Percentiles rank a stretch among this genome's conserved stretches.
phyloP scores from a whole-genome alignment of 2,797 vertebrate species.

The Squalus acanthias region DNA sequence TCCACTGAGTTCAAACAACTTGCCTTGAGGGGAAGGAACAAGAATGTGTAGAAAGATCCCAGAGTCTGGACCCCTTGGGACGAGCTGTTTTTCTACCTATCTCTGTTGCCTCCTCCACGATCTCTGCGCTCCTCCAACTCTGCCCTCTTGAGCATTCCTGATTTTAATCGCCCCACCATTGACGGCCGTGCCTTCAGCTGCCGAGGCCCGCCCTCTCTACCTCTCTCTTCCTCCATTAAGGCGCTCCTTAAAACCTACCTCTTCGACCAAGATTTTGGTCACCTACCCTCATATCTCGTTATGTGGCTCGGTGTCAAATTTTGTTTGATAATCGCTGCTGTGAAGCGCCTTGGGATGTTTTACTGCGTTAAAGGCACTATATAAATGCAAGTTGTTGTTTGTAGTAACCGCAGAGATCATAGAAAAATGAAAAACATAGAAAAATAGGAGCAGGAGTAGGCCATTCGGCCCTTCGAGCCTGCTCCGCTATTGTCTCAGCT shows the following conservation, averaged over 20 bases:
- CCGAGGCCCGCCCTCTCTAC: not conserved
- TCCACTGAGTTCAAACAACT: not conserved
- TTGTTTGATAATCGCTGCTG: too few relatives aligned
- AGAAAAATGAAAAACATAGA: too few relatives aligned
- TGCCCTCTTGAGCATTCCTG: not conserved
- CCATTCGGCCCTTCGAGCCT: too few relatives aligned
- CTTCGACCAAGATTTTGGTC: not conserved
- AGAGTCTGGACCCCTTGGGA: too few relatives aligned
- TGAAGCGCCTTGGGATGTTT: not conserved
- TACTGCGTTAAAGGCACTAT: not conserved
- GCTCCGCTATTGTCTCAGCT: not conserved
- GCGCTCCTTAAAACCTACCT: not conserved
- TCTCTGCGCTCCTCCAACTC: not conserved
- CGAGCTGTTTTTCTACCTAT: not conserved
- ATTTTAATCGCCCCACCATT: not conserved
- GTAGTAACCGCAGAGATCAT: not conserved
- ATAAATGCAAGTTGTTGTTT: too few relatives aligned
- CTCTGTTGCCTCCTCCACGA: not conserved
- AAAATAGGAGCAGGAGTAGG: too few relatives aligned
- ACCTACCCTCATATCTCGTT: too few relatives aligned
- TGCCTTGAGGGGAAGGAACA: not conserved
- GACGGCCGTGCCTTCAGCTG: not conserved
- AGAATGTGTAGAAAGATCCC: not conserved
- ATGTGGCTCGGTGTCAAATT: too few relatives aligned
- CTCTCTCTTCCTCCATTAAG: not conserved